Evolutionary conservation across 2,888 invertebrate species (phyloP), one percentile per base, ranked within the genome.

Genomic region (Geotrupes spiniger): DNA sequence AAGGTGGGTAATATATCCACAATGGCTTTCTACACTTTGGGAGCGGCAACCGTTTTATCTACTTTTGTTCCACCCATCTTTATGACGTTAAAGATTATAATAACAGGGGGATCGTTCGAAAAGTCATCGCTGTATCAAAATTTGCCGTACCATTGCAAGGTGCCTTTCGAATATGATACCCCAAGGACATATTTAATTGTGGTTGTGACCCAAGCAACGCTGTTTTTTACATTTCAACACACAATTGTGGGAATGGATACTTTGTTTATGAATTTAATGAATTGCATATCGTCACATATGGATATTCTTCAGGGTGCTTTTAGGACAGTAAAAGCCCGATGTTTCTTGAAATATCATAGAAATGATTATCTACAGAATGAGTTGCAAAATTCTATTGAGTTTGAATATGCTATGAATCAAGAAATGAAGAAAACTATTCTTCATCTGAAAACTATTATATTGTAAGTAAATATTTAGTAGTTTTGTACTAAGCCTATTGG

Each of bases 261-360:
- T 1, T 43, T 69, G 16, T 69, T 68, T 48, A 68, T 69, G 66
- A 68, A 69, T 49, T 61, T 69, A 6, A 63, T 71, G 60, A 71
- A 70, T 52, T 65, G 63, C 41, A 60, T 66, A 26, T 64, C 61
- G 1, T 62, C 61, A 14, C 65, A 70, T 55, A 56, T 71, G 40
- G 51, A 56, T 9, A 61, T 70, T 17, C 56, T 70, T n/a, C 68
- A 69, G 55, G 68, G 65, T 11, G 69, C 69, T n/a, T 69, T 70
- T 51, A 42, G 56, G 16, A 66, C 64, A 1, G 54, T 65, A 28
- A 46, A 51, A 29, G 51, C 52, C 36, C 54, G 66, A 47, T 56
- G 58, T 26, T 27, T 50, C 36, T 37, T 50, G 36, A 51, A 38
- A 10, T 26, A 51, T 12, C 38, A 25, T n/a, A 45, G 46, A 11